phyloP scores from a whole-genome alignment of 1,140 invertebrate species.

The Hypothenemus hampei region DNA sequence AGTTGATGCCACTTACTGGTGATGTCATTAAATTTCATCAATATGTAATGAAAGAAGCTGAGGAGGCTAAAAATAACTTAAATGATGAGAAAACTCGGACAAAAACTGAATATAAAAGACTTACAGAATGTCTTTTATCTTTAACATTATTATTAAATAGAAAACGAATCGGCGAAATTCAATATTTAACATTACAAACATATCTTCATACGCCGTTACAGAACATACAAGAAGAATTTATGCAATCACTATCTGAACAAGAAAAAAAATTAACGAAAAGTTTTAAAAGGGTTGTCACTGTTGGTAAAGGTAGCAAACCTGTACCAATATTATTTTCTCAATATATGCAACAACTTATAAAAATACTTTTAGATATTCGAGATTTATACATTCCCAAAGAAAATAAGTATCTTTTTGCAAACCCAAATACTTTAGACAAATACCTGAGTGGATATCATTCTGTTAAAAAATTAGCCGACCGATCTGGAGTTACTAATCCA shows the following conservation, averaged over 20 bases:
- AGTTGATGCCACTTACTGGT: slow-evolving; percentile 22
- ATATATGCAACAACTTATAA: slow-evolving; percentile 15
- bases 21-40: slow-evolving; percentile 28
- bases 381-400: too few species aligned
- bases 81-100: slow-evolving; percentile 5
- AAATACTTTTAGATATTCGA: too few species aligned
- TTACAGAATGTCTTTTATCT: slow-evolving; percentile 19
- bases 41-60: slow-evolving; percentile 22
- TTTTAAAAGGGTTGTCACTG: slow-evolving; percentile 27
- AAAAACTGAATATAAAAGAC: slow-evolving; percentile 7
- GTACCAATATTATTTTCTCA: slow-evolving; percentile 27
- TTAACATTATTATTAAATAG: slow-evolving; percentile 26
- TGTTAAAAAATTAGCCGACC: too few species aligned
- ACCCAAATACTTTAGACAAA: too few species aligned
- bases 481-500: too few species aligned
- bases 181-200: slow-evolving; percentile 16
- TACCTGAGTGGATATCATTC: too few species aligned
- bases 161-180: slow-evolving; percentile 26
- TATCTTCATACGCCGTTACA: neutral
- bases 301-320: slow-evolving; percentile 25
- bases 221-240: slow-evolving; percentile 21
- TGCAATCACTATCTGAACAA: slow-evolving; percentile 9
- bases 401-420: too few species aligned
- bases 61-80: slow-evolving; percentile 8
- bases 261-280: slow-evolving; percentile 23